Base-by-base conservation (phyloP, 2,888 invertebrate genomes). In the Creontiades dilutus region DNA sequence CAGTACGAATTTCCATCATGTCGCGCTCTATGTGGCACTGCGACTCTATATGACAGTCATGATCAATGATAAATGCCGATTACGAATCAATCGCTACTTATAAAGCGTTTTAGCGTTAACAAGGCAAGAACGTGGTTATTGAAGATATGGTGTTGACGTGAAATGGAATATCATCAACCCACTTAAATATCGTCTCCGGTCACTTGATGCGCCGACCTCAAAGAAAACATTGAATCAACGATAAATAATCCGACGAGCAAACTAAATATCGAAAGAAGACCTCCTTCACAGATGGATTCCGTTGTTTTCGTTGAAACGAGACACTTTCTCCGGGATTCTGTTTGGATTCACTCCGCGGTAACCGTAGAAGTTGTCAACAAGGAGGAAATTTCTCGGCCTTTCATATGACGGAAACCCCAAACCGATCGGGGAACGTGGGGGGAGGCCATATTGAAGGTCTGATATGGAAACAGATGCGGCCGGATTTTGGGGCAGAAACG, bases 281-380 rank as follows among this genome's bases (percentile, higher is more conserved):
- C 46, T 46, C 16, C 27, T n/a, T 12, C 78, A 19, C 78, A 16
- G 78, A 16, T 78, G 47, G 47, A 78, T 47, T 47, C 78, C 78
- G 46, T 68, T 68, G 68, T 68, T 68, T 68, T 68, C 68, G 68
- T 68, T 68, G 68, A 68, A 68, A 68, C 23, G 23, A 68, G 23
- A 68, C 23, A 68, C 68, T 23, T n/a, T 78, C 46, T 47, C 82
- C 82, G 19, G 82, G 52, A 82, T 82, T 82, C 23, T 82, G 82
- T 82, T 82, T 82, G 82, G 82, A 82, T 82, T 82, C 52, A 82
- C 82, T 82, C 82, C 48, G 82, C 2, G 52, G 82, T 82, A 82
- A 82, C 82, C 46, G 16, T 52, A 82, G 82, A 82, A 47, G 48
- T 27, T 82, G 82, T 82, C 82, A 82, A 82, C 82, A 82, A 47